Conservation (phyloP, 2,113 vertebrate species). For the Addax nasomaculatus region DNA sequence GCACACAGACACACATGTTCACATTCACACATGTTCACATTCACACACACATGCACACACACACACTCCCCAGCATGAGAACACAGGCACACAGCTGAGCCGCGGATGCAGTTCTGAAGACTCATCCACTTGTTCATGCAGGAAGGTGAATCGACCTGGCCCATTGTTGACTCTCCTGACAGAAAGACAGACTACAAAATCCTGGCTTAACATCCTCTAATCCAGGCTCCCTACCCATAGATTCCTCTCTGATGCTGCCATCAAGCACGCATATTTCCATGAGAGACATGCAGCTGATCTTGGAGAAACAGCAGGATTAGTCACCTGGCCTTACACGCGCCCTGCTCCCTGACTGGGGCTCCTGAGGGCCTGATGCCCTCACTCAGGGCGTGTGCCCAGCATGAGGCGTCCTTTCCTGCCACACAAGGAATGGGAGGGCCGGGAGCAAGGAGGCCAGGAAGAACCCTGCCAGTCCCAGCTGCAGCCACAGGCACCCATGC, state of each 20-base stretch:
- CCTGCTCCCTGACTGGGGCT: background rate
- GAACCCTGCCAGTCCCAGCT: rapidly evolving
- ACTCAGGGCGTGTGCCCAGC: rapidly evolving
- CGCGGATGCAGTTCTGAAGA: rapidly evolving
- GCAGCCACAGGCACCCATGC: rapidly evolving
- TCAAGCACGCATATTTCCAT: conserved; percentile 59
- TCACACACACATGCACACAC: rapidly evolving
- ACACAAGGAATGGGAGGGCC: background rate
- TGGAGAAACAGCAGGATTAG: conserved; percentile 55
- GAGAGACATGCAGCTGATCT: conserved; percentile 49
- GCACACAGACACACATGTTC: background rate
- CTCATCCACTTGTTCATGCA: conserved; percentile 43
- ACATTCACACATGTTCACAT: too few species aligned
- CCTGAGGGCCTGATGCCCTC: background rate
- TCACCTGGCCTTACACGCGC: background rate
- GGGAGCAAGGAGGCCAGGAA: background rate
- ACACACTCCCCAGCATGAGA: too few species aligned
- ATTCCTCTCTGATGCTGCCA: conserved; percentile 69
- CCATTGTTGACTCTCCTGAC: conserved; percentile 53
- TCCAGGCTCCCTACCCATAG: conserved; percentile 60
- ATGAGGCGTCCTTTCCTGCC: rapidly evolving
- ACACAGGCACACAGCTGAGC: background rate
- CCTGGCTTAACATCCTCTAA: conserved; percentile 68
- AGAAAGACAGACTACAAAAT: conserved; percentile 74
- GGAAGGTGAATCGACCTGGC: conserved; percentile 38